Evolutionary conservation across 1,140 invertebrate species (phyloP).

Genomic region (Drosophila aff.): DNA sequence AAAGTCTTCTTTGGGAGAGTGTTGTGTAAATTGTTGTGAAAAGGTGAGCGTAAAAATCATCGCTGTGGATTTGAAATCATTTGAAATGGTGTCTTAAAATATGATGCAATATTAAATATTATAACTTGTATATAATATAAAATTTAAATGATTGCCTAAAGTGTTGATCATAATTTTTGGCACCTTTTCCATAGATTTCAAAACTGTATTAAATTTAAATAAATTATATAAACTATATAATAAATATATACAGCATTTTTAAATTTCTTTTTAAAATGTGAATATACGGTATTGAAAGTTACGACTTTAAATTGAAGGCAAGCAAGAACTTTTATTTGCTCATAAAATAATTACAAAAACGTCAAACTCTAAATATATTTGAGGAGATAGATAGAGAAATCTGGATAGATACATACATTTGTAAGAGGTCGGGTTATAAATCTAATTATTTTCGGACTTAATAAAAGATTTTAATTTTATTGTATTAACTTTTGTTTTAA

Average conservation of each 20-base stretch:
- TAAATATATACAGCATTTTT: too few species aligned
- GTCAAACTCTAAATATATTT: not conserved
- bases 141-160: not conserved
- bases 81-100: constrained; percentile 3
- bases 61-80: not conserved
- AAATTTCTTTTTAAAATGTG: not conserved
- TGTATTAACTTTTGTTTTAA: too few species aligned
- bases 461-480: too few species aligned
- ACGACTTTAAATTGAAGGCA: too few species aligned
- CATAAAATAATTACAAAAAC: too few species aligned
- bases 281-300: too few species aligned
- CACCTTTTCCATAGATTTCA: not conserved
- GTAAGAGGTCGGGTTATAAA: not conserved
- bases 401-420: not conserved
- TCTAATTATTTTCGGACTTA: not conserved
- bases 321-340: too few species aligned
- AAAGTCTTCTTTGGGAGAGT: constrained; percentile 4
- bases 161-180: not conserved
- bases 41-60: constrained; percentile 29
- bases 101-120: not conserved
- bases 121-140: rapidly evolving
- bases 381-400: not conserved
- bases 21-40: constrained; percentile 36
- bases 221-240: not conserved
- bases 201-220: not conserved